These are phyloP conservation scores for Dusona sp. DNA, from an alignment of 2,888 invertebrate species.

Conservation along the genomic window DNA sequence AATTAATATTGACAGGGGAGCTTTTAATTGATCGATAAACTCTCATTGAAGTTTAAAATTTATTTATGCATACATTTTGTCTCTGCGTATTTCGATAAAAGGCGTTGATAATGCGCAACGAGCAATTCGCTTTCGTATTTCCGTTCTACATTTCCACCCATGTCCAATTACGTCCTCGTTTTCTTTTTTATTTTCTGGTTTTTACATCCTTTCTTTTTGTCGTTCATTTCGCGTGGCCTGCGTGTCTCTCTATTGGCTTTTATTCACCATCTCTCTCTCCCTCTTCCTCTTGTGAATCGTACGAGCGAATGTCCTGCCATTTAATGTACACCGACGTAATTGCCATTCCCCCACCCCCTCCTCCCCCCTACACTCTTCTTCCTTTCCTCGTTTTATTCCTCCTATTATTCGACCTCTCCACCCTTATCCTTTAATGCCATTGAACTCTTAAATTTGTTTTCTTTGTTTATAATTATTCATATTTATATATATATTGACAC, in stretches of 20 bases:
- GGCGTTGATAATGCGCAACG: constrained; percentile 35
- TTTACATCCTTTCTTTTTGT: constrained; percentile 3
- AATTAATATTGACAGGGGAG: too few relatives aligned
- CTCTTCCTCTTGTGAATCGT: constrained; percentile 48
- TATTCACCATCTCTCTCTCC: constrained; percentile 31
- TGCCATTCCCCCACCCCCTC: constrained; percentile 51
- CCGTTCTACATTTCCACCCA: constrained; percentile 23
- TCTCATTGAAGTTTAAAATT: too few relatives aligned
- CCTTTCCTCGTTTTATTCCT: background rate
- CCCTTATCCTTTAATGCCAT: background rate
- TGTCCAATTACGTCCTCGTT: constrained; percentile 54
- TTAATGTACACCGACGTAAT: constrained; percentile 62
- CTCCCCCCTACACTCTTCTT: background rate
- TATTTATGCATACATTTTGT: background rate
- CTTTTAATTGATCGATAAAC: too few relatives aligned
- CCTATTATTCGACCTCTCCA: background rate
- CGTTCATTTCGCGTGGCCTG: constrained; percentile 23
- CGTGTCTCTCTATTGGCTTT: constrained; percentile 56
- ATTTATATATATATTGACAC: too few relatives aligned
- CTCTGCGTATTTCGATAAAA: constrained; percentile 4
- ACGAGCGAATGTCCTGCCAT: constrained; percentile 58
- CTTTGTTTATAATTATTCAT: background rate
- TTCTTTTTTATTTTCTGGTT: background rate
- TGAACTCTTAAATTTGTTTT: background rate
- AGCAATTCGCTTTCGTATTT: constrained; percentile 33